These are phyloP conservation scores for Coccyzus lansbergi DNA, from an alignment of 2,797 vertebrate species.

Conservation along the genomic window DNA sequence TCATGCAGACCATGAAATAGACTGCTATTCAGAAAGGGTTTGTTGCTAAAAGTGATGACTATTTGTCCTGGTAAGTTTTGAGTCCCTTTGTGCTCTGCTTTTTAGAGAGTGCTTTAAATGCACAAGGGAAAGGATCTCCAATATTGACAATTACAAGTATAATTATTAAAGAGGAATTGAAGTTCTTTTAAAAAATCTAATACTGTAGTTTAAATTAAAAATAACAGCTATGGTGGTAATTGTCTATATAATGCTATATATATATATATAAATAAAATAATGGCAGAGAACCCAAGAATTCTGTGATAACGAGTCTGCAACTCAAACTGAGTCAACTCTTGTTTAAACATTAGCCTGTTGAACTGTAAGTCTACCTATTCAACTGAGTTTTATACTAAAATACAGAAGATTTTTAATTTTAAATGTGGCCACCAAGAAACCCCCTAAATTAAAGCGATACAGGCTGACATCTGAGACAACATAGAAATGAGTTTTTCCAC, in stretches of 20 bases:
- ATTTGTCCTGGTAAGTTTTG: background rate
- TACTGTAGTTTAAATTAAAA: background rate
- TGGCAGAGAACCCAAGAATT: background rate
- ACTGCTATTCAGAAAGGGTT: background rate
- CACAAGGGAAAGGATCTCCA: background rate
- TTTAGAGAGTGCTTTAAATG: background rate
- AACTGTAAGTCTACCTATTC: slow-evolving; percentile 26
- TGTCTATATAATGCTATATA: background rate
- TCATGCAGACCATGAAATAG: background rate
- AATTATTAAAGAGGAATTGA: background rate
- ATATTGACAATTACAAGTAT: background rate
- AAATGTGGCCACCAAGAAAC: background rate
- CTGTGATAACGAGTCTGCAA: background rate
- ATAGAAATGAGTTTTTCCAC: background rate
- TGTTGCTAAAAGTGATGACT: background rate
- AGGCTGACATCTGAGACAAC: background rate
- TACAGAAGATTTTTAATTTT: slow-evolving; percentile 14
- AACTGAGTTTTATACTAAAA: slow-evolving; percentile 26
- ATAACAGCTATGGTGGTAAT: background rate
- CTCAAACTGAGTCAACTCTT: slow-evolving; percentile 46
- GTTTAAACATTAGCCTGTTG: slow-evolving; percentile 38
- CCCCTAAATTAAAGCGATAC: background rate
- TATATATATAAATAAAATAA: background rate
- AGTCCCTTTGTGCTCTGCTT: background rate
- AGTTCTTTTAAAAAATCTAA: background rate